phyloP scores from a whole-genome alignment of 1,140 invertebrate genomes.

The Amyelois transitella region DNA sequence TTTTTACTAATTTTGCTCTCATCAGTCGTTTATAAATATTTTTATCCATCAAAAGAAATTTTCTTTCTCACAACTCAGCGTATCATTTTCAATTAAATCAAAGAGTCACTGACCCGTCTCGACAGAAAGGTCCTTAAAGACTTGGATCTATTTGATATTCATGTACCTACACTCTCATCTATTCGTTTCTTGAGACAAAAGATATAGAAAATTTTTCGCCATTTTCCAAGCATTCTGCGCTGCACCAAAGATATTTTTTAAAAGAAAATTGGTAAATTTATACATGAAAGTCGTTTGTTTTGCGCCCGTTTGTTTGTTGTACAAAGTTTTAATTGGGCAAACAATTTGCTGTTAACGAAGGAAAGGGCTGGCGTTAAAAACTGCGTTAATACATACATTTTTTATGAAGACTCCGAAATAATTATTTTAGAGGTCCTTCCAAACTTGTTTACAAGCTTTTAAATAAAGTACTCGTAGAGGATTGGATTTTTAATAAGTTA shows the following conservation, averaged over 20 bases:
- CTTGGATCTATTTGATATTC: neutral
- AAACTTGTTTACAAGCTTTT: neutral
- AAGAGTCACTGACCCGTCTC: neutral
- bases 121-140: neutral
- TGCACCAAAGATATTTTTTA: neutral
- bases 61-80: too few species aligned
- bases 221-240: neutral
- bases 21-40: too few species aligned
- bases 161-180: neutral
- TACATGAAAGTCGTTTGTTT: conserved; percentile 1
- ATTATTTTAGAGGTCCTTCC: neutral
- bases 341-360: conserved; percentile 6
- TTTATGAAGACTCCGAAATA: neutral
- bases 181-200: neutral
- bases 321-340: conserved; percentile 7
- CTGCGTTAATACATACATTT: conserved; percentile 1
- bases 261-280: neutral
- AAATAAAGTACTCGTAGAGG: too few species aligned
- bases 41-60: too few species aligned
- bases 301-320: neutral
- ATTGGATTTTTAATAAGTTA: too few species aligned
- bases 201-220: neutral
- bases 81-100: neutral
- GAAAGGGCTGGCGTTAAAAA: neutral
- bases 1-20: too few species aligned